phyloP scores from a whole-genome alignment of 2,113 vertebrate species.

The Formicarius rufipectus region DNA sequence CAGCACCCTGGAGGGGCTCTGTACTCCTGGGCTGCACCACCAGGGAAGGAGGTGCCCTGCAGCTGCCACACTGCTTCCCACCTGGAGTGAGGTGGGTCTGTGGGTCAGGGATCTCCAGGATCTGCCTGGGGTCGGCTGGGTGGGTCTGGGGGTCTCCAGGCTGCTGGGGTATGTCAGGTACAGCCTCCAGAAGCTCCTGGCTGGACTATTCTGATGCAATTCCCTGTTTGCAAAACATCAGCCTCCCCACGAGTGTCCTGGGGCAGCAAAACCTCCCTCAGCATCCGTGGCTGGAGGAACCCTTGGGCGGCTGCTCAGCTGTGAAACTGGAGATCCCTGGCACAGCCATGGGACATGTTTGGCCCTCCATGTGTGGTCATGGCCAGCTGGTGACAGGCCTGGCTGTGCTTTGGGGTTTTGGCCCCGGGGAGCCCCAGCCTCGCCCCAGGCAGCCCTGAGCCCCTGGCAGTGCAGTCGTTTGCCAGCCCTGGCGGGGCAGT shows the following conservation, averaged over 20 bases:
- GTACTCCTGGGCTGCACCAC: rapidly evolving
- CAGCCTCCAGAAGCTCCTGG: background rate
- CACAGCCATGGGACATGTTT: rapidly evolving
- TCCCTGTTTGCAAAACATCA: background rate
- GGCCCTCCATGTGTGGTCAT: rapidly evolving
- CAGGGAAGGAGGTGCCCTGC: rapidly evolving
- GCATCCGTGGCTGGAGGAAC: rapidly evolving
- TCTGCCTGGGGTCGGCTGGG: rapidly evolving
- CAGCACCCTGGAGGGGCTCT: background rate
- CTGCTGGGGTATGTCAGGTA: background rate
- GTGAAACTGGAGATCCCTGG: rapidly evolving
- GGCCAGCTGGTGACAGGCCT: background rate
- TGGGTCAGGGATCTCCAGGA: rapidly evolving
- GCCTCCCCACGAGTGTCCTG: rapidly evolving
- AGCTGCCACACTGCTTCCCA: rapidly evolving
- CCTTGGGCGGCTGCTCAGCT: background rate
- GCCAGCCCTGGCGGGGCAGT: rapidly evolving
- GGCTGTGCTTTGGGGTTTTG: background rate
- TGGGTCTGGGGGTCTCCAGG: background rate
- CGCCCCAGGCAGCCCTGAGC: rapidly evolving
- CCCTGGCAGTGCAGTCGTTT: rapidly evolving
- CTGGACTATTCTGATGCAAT: background rate
- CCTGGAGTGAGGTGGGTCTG: rapidly evolving
- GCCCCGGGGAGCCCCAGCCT: rapidly evolving
- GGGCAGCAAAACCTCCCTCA: background rate